A percentile compares a stretch with the other conserved stretches of the same genome.
These are phyloP conservation scores for Mungos mungo DNA, from an alignment of 2,113 vertebrate genomes.

Conservation along the genomic window DNA sequence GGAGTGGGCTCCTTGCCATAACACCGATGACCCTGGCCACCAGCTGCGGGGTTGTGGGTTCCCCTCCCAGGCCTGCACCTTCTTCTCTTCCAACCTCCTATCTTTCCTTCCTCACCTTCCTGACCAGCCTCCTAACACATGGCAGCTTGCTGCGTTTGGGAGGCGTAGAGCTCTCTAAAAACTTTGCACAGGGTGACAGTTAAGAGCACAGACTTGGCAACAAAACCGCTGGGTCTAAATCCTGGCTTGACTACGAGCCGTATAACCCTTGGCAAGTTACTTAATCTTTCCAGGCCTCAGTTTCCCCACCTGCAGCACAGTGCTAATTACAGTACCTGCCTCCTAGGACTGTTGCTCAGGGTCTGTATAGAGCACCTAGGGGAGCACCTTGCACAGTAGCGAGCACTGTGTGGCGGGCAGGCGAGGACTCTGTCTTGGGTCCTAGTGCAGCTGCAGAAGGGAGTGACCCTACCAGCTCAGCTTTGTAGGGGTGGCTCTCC, in stretches of 20 bases:
- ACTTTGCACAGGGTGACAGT: background rate
- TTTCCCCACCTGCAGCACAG: background rate
- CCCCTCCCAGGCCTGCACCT: background rate
- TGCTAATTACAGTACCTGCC: background rate
- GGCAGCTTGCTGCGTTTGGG: no score
- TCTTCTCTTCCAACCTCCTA: background rate
- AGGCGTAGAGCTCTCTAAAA: background rate
- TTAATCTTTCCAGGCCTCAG: background rate
- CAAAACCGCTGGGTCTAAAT: background rate
- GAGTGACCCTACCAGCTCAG: fast-evolving
- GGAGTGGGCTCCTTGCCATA: fast-evolving
- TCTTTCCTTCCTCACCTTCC: background rate
- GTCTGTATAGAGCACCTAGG: background rate
- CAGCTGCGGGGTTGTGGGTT: fast-evolving
- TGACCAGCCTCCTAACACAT: background rate
- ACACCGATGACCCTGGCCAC: background rate
- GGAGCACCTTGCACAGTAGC: background rate
- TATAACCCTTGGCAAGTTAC: background rate
- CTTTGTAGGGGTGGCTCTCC: background rate
- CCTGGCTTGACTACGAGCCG: background rate
- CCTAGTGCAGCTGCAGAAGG: fast-evolving
- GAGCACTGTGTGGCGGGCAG: background rate
- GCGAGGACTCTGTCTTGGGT: background rate
- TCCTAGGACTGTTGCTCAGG: background rate
- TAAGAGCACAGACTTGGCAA: background rate